These are phyloP conservation scores for Nasonia vitripennis DNA, from an alignment of 1,140 invertebrate genomes.

Conservation along the genomic window DNA sequence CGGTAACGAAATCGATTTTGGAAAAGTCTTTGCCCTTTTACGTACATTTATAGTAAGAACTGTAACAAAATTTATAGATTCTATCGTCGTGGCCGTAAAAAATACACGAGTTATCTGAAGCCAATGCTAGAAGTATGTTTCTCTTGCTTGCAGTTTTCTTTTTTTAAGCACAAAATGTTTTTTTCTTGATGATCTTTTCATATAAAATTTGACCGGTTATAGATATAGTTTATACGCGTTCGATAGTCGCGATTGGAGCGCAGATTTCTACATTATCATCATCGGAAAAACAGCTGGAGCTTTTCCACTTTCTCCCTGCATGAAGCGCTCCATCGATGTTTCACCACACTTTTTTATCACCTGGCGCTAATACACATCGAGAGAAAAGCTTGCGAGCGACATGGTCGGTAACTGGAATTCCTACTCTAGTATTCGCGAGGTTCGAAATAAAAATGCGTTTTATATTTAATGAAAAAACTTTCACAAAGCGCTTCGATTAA, in stretches of 20 bases:
- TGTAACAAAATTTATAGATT: too few relatives aligned
- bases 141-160: neutral
- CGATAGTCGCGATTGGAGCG: neutral
- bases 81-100: too few relatives aligned
- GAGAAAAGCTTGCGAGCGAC: neutral
- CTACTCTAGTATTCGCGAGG: neutral
- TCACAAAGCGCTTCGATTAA: neutral
- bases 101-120: too few relatives aligned
- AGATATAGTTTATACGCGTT: neutral
- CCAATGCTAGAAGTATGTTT: neutral
- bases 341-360: constrained; percentile 11
- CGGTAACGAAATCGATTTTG: too few relatives aligned
- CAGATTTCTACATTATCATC: constrained; percentile 36
- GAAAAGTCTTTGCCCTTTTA: too few relatives aligned
- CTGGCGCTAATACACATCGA: neutral
- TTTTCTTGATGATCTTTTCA: neutral
- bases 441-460: neutral
- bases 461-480: neutral
- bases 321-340: constrained; percentile 25
- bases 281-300: neutral
- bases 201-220: neutral
- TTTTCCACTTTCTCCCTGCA: neutral
- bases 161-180: neutral
- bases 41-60: too few relatives aligned
- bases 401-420: constrained; percentile 18